Base-by-base conservation (phyloP, 2,113 vertebrate genomes). In the Mola mola region DNA sequence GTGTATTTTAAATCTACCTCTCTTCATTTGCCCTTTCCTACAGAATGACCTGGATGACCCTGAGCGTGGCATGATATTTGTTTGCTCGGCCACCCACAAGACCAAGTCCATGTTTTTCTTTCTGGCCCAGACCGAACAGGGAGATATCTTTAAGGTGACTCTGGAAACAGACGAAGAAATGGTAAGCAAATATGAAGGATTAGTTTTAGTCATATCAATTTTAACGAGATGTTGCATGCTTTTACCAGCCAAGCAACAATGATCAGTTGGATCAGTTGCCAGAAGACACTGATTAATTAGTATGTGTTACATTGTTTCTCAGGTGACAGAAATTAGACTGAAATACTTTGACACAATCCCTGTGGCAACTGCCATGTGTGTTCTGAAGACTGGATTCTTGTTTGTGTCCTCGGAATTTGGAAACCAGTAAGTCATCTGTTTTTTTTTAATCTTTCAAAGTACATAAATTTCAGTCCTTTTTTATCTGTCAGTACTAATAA, bases 101-200 rank as follows among this genome's bases (percentile, higher is more conserved):
- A 99, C 97, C 88, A 99, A 99, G 75, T 96, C 97, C 20, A 99
- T 99, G 97, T 99, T 99, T 87, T 99, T 99, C 85, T 99, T 99
- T 88, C 87, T 99, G 90, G 95, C 96, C 33, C 97, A 99, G 86
- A 99, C 97, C 0, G 97, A 99, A 88, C 97, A 99, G 79, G 97
- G 97, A 2, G 97, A 99, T 81, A 99, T 99, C 75, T 99, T 99
- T 70, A 99, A 99, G 82, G 96, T 99, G 59, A 99, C 97, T 7
- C 84, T 99, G 76, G 97, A 99, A 88, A 99, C 97, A 0, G 97
- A 99, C 72, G 97, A 99, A 79, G 97, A 99, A 87, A 99, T 99
- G 97, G 97, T 99, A 77, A 92, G 94, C 13, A 20, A 1, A 19
- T 11, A 12, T 12, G 5, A 10, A 8, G 20, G n/a, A 17, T 29